Evolutionary conservation across 2,113 vertebrate genomes (phyloP), one percentile per base, ranked within the genome.

Genomic region (Ciconia stormi): DNA sequence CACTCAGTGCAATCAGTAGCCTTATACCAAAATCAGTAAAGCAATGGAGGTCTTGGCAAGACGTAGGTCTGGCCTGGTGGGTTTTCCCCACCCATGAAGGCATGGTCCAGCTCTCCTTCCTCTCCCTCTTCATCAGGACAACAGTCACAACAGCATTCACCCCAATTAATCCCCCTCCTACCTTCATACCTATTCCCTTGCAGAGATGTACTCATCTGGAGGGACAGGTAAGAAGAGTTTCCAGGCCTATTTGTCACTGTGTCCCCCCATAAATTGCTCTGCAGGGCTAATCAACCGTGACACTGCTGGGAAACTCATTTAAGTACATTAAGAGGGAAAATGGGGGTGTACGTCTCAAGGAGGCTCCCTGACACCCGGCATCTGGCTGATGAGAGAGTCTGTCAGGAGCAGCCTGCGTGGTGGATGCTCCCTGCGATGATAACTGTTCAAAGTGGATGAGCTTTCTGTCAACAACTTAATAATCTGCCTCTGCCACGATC

Each of bases 401-500:
- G 96, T 96, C 96, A 96, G 93, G 94, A 97, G 81, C 94, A 86
- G 93, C 73, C 95, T 95, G 96, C n/a, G 20, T 65, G 89, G 84
- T 69, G 92, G 96, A 89, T 96, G 97, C 95, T 97, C 94, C 90
- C 96, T n/a, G 72, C 6, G 22, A 95, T 52, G 84, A 96, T 69
- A 96, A 90, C 93, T 90, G 89, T 2, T 82, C 84, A 5, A 32
- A 82, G 96, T 85, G 94, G 96, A 95, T 93, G 94, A 96, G 95
- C 87, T 82, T 66, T 93, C 97, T 97, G 97, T 97, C 96, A 97
- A 91, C 94, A 96, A 11, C 95, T 97, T 95, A 88, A 94, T 95
- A 96, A 97, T 53, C 93, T 70, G 70, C 7, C 52, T 90, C 95
- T 91, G 92, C 94, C 62, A 36, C 42, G 18, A 81, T 40, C 81